Evolutionary conservation across 2,113 vertebrate species (phyloP), one percentile per base, ranked within the genome.

Genomic region (Oreochromis niloticus): DNA sequence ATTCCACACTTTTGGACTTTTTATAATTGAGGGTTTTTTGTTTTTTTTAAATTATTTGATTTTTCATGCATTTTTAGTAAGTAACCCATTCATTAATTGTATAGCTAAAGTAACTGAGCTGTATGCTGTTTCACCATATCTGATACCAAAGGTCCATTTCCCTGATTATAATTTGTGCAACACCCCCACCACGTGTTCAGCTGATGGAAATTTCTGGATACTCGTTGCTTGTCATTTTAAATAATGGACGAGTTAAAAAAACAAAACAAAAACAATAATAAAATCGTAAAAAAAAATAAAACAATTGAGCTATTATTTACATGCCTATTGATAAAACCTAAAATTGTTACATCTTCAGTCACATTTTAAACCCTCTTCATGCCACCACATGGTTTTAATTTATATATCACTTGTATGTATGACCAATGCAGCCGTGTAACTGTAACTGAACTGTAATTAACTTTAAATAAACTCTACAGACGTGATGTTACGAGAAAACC

Each of bases 221-320:
- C 6, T 30, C 0, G 0, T 32, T 17, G 27, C 1, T 19, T 32
- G 30, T 48, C 0, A 4, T 7, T 56, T 41, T 24, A 80, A 56
- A 56, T 56, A 56, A 55, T 27, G 13, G 6, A 4, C n/a, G 13
- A 0, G 7, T 56, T 80, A 0, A 4, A 10, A 11, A 19, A 36
- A 22, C 2, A 22, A 22, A 22, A 22, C 0, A 36, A 9, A 12
- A 34, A 34, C 0, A 36, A 1, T 63, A 36, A 63, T n/a, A 36
- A 1, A 63, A 2, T 66, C 0, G 2, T 55, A 39, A 16, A 50
- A 48, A 36, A 36, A 24, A 27, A 9, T 0, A 71, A 3, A 30
- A 32, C 7, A 3, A 1, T 4, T 50, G 4, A 10, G 52, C 17
- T 1, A 16, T 17, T 22, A 48, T 30, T 30, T 0, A 41, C n/a